phyloP scores from a whole-genome alignment of 2,888 invertebrate species.

The Apamea sordens region DNA sequence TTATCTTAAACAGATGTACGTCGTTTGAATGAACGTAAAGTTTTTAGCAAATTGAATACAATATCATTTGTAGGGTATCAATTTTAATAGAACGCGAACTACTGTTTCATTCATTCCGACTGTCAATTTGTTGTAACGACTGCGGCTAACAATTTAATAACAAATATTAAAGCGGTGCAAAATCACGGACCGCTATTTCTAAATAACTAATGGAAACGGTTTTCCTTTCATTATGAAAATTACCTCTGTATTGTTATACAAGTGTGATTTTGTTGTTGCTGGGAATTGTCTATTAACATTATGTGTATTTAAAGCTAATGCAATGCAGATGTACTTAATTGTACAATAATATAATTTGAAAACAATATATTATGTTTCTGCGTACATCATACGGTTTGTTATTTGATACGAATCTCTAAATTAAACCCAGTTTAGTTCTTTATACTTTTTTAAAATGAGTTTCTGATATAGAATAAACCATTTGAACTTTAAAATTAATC shows the following conservation, averaged over 20 bases:
- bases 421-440: not conserved
- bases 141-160: conserved; percentile 66
- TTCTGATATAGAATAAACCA: not conserved
- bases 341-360: conserved; percentile 52
- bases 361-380: conserved; percentile 32
- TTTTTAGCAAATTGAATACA: conserved; percentile 58
- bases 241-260: conserved; percentile 51
- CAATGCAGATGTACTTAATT: conserved; percentile 48
- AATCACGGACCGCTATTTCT: conserved; percentile 62
- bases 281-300: conserved; percentile 51
- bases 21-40: conserved; percentile 59
- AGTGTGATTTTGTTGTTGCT: conserved; percentile 63
- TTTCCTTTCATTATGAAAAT: conserved; percentile 68
- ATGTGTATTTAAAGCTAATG: conserved; percentile 49
- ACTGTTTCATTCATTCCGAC: conserved; percentile 66
- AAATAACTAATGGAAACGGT: conserved; percentile 65
- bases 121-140: conserved; percentile 62
- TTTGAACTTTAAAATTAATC: not conserved
- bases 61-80: conserved; percentile 56
- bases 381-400: conserved; percentile 1
- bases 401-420: conserved; percentile 24
- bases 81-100: conserved; percentile 56
- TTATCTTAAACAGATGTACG: conserved; percentile 70
- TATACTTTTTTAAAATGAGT: conserved; percentile 13
- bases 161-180: conserved; percentile 60